Evolutionary conservation across 2,797 vertebrate species (phyloP).

Genomic region (Siniperca obscura): DNA sequence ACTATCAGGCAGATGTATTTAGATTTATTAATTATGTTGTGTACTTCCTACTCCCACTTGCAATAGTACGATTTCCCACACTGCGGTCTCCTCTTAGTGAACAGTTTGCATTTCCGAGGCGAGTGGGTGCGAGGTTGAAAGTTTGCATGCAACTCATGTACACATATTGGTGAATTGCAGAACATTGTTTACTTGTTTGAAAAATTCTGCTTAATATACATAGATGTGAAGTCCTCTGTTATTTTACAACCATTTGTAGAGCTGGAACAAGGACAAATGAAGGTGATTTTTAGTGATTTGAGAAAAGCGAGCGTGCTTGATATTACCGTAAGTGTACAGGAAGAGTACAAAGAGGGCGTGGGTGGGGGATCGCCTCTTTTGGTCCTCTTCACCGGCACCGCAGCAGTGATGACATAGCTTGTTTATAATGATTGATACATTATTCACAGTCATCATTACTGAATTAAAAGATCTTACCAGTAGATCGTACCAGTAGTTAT

Average conservation of each 20-base stretch:
- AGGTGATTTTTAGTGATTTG: constrained; percentile 39
- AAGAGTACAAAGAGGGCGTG: constrained; percentile 74
- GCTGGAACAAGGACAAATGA: constrained; percentile 24
- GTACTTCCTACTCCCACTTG: constrained; percentile 65
- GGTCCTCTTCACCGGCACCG: constrained; percentile 56
- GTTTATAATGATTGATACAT: constrained; percentile 14
- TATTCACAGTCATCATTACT: background rate
- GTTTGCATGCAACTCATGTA: constrained; percentile 23
- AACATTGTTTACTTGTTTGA: background rate
- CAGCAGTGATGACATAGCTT: constrained; percentile 69
- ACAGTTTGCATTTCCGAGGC: constrained; percentile 54
- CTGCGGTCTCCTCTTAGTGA: constrained; percentile 62
- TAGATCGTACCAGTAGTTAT: background rate
- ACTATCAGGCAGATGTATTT: constrained; percentile 5
- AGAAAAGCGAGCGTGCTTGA: constrained; percentile 55
- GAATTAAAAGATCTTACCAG: background rate
- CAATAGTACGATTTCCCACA: constrained; percentile 65
- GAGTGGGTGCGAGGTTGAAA: constrained; percentile 52
- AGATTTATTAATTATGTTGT: constrained; percentile 22
- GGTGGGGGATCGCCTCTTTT: constrained; percentile 84
- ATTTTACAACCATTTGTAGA: background rate
- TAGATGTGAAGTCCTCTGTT: background rate
- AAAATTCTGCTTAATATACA: background rate
- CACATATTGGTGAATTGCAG: background rate
- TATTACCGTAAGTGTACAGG: constrained; percentile 85